Percentiles rank a stretch among this genome's conserved stretches.
Conservation (phyloP, 53 echinoderm and acorn worm species). For the Pentamera pediparva region DNA sequence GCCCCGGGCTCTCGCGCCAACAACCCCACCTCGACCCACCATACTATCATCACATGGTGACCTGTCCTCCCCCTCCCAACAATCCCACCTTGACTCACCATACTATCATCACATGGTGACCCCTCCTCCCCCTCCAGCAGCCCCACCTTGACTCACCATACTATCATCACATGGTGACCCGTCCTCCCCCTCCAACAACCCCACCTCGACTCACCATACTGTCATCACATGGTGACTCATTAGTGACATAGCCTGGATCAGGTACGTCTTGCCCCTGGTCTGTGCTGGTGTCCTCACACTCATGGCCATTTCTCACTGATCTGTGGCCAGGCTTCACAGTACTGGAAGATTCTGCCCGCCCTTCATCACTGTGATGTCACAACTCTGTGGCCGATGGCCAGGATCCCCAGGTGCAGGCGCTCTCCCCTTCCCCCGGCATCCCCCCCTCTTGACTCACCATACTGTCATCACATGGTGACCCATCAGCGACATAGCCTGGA, state of each 20-base stretch:
- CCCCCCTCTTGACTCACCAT: conserved; percentile 33
- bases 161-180: no score
- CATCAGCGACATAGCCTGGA: conserved; percentile 74
- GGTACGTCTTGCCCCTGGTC: conserved; percentile 85
- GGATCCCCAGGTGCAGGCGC: neutral
- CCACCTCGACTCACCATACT: no score
- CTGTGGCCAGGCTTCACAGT: conserved; percentile 56
- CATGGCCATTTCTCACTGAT: conserved; percentile 25
- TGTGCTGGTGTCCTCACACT: conserved; percentile 52
- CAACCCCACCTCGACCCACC: no score
- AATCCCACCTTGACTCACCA: conserved; percentile 54
- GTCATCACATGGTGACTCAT: no score
- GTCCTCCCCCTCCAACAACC: no score
- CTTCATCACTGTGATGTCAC: no score
- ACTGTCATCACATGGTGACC: conserved; percentile 55
- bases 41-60: no score
- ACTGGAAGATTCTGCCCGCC: conserved; percentile 67
- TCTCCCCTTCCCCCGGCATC: neutral
- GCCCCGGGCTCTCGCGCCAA: no score
- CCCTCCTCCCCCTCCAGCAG: neutral
- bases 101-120: no score
- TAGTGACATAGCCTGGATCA: conserved; percentile 77
- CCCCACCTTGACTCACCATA: neutral
- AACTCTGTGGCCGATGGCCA: no score
- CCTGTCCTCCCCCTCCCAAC: conserved; percentile 49